Base-by-base conservation (phyloP, 2,113 vertebrate species). In the Ceratotherium simum region DNA sequence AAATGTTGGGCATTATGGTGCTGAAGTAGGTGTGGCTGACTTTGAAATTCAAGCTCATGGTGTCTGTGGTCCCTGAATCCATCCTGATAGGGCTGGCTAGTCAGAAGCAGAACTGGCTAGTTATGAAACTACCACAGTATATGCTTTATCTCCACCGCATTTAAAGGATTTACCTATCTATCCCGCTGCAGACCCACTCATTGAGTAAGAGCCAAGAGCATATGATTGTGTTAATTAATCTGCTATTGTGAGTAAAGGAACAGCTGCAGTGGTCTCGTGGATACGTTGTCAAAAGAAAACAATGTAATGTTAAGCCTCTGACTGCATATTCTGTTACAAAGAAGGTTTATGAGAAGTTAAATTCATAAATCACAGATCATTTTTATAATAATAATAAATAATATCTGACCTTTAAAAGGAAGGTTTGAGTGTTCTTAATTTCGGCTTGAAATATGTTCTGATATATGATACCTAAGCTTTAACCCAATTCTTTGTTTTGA, bases 181-280 rank as follows among this genome's bases (percentile, higher is more conserved):
- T 99, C 99, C 99, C 98, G 98, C 99, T 99, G 99, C 99, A 99
- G 99, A 99, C 99, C 99, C 99, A 99, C 99, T 99, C 99, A 99
- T 99, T 99, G 99, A 99, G 99, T 99, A 98, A 97, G 98, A 99
- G 99, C 99, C 99, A 99, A 99, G 99, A 99, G 99, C 99, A 99
- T 99, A 99, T 99, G 99, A 99, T 99, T 99, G 99, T 99, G 99
- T 99, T 99, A 99, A 99, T 99, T 99, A 99, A 99, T 99, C 99
- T 99, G 99, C 99, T 99, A 99, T 99, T 99, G 99, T 99, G 99
- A 99, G 99, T 99, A 98, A 98, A 99, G 99, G 99, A 99, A 99
- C 99, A 99, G 99, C 99, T 99, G 99, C 99, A 99, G 99, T 99
- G 99, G 99, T 99, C 99, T 99, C 99, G 99, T 99, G 99, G 99